Evolutionary conservation across 2,113 vertebrate species (phyloP).

Genomic region (Chlorodrepanis virens): DNA sequence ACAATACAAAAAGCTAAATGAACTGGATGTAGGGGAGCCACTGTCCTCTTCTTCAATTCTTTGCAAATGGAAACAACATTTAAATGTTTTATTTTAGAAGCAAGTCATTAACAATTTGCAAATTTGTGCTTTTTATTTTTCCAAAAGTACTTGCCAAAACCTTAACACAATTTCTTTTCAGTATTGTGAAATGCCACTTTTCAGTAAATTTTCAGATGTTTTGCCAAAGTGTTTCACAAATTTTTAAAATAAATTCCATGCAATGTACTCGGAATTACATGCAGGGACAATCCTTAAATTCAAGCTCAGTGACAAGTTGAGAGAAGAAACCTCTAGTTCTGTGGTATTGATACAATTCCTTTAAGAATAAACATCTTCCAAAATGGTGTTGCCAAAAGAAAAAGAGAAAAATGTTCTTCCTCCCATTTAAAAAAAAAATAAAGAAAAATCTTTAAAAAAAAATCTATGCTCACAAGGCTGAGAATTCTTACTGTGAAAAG

Average conservation of each 20-base stretch:
- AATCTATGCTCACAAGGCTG: background rate
- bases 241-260: slow-evolving; percentile 7
- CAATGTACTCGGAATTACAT: background rate
- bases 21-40: background rate
- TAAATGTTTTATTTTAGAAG: background rate
- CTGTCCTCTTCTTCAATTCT: background rate
- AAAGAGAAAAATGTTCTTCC: background rate
- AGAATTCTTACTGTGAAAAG: background rate
- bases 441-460: background rate
- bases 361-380: background rate
- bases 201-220: background rate
- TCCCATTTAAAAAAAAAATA: background rate
- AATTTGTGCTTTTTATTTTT: background rate
- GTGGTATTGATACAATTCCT: background rate
- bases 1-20: background rate
- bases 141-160: background rate
- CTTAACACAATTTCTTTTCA: background rate
- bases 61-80: background rate
- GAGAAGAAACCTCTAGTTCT: background rate
- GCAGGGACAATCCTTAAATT: background rate
- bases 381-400: background rate
- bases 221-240: background rate
- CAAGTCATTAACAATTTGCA: background rate
- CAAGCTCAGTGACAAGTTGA: background rate
- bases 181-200: slow-evolving; percentile 14